phyloP scores from a whole-genome alignment of 1,140 invertebrate species.

The Lepidurus couesii region DNA sequence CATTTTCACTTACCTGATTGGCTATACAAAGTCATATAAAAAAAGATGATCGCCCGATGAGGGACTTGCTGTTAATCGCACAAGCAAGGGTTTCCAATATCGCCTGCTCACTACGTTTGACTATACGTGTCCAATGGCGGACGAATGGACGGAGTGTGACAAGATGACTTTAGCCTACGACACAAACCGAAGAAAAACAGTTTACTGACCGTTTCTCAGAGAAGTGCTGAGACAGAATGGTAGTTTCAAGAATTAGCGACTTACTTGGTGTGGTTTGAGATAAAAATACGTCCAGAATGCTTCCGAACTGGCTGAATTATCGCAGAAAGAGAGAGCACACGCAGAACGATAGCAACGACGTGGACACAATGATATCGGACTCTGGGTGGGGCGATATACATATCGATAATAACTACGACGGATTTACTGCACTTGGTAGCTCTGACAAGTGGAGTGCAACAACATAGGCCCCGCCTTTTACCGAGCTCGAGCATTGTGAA shows the following conservation, averaged over 20 bases:
- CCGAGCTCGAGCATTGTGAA: background rate
- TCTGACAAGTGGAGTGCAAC: background rate
- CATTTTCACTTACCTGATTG: slow-evolving; percentile 30
- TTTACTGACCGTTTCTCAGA: background rate
- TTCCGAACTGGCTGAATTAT: background rate
- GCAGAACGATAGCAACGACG: background rate
- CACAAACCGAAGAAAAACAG: background rate
- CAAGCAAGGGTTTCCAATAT: slow-evolving; percentile 13
- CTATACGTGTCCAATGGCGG: slow-evolving; percentile 17
- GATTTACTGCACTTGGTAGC: background rate
- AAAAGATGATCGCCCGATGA: slow-evolving; percentile 18
- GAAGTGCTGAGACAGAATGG: background rate
- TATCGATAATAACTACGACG: background rate
- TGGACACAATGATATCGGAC: background rate
- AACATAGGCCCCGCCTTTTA: background rate
- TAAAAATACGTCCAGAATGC: background rate
- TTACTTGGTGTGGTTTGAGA: background rate
- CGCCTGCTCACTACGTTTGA: background rate
- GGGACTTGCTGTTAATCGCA: slow-evolving; percentile 18
- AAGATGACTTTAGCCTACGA: background rate
- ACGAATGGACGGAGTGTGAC: background rate
- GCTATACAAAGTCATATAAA: slow-evolving; percentile 35
- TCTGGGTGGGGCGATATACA: background rate
- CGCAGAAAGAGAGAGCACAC: background rate
- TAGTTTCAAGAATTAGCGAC: background rate